Base-by-base conservation (phyloP, 1,140 invertebrate species). In the Lordiphosa clarofinis region DNA sequence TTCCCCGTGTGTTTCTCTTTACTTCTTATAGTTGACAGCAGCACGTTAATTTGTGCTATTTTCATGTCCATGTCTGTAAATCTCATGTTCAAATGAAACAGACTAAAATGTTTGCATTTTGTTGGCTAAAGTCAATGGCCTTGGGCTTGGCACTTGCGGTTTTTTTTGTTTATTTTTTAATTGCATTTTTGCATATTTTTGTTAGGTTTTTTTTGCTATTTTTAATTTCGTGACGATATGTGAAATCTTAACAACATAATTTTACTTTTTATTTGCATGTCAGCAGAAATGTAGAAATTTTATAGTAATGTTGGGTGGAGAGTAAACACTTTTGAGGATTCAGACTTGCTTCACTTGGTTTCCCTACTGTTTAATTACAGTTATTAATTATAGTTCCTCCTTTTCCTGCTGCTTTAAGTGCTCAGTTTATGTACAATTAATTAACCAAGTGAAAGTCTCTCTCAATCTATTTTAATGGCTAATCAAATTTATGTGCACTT, bases 381-480 rank as follows among this genome's bases (percentile, higher is more conserved):
- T 8, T 31, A 31, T 31, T 31, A 31, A 31, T 31, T 31, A 31
- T 8, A 0, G 28, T 8, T 31, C 7, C 28, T 31, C 28, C 28
- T 31, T 8, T 31, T 31, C 28, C 28, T 31, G 6, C 2, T 8
- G 8, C 4, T 43, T 31, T 42, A 19, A 19, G 11, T 9, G 43
- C 31, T 13, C 35, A 54, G 49, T 50, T 55, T 55, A 52, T 65
- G 48, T 49, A n/a, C 49, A 61, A 61, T 56, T 55, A 35, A 33
- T 73, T 70, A 65, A 56, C 56, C 79, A 66, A 73, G 75, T 74
- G 75, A 81, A 78, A 78, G 75, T 69, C 60, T 33, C 60, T 33
- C 35, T 28, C 48, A 24, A 15, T 35, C 43, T 39, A 43, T 38
- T 42, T 43, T 15, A 44, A 70, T 74, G 35, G 71, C 33, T 81